phyloP scores from a whole-genome alignment of 2,113 vertebrate species.

The Miniopterus natalensis region DNA sequence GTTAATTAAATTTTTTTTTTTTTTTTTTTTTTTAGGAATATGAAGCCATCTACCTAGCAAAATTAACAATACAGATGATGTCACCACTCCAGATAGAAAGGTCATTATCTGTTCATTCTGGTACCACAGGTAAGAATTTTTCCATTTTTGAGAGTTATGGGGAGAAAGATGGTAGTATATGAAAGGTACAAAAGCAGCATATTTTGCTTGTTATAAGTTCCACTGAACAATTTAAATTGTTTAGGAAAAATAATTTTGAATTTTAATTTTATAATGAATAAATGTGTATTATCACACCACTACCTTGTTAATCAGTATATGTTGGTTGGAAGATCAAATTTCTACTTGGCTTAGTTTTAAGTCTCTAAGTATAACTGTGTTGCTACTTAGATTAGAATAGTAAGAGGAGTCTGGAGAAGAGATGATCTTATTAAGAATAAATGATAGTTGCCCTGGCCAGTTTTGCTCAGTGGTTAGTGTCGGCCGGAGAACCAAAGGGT shows the following conservation, averaged over 20 bases:
- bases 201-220: neutral
- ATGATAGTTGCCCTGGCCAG: neutral
- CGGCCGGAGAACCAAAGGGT: too few species aligned
- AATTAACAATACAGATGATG: slow-evolving; percentile 99
- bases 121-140: slow-evolving; percentile 92
- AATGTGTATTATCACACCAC: neutral
- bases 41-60: slow-evolving; percentile 99
- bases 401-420: neutral
- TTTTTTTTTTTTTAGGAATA: slow-evolving; percentile 92
- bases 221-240: slow-evolving; percentile 32
- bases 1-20: slow-evolving; percentile 55
- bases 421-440: slow-evolving; percentile 56
- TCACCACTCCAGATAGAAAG: slow-evolving; percentile 96
- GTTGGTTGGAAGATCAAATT: neutral
- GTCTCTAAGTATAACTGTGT: slow-evolving; percentile 32
- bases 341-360: slow-evolving; percentile 58
- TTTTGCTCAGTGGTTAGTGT: too few species aligned
- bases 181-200: neutral
- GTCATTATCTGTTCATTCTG: slow-evolving; percentile 94
- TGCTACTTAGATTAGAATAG: slow-evolving; percentile 38
- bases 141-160: slow-evolving; percentile 34
- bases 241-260: slow-evolving; percentile 38
- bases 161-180: neutral
- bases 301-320: neutral
- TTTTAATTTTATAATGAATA: slow-evolving; percentile 35